These are phyloP conservation scores for Chironomus riparius DNA, from an alignment of 2,888 invertebrate genomes.

Conservation along the genomic window DNA sequence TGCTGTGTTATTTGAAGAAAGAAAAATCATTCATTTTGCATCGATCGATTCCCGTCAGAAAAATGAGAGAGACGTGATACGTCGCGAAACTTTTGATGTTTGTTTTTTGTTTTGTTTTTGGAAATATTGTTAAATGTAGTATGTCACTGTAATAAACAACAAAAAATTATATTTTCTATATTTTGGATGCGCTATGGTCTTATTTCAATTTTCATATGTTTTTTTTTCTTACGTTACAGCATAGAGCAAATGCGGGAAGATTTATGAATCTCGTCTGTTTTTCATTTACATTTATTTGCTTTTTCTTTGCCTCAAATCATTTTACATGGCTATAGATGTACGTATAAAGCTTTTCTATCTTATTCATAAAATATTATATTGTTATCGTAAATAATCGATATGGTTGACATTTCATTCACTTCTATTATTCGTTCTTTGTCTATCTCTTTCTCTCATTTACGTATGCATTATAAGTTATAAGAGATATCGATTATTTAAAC, in stretches of 20 bases:
- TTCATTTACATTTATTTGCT: neutral
- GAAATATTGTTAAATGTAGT: neutral
- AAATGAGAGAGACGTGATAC: neutral
- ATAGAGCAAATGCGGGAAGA: neutral
- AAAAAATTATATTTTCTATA: neutral
- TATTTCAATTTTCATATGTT: neutral
- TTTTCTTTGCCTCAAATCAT: neutral
- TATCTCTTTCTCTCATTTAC: neutral
- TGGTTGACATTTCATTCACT: slow-evolving; percentile 18
- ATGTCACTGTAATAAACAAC: neutral
- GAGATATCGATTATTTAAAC: slow-evolving; percentile 12
- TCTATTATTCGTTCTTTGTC: neutral
- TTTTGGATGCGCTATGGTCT: neutral
- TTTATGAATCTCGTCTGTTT: slow-evolving; percentile 16
- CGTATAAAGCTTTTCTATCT: neutral
- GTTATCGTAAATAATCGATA: slow-evolving; percentile 25
- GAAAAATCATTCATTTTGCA: neutral
- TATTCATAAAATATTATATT: slow-evolving; percentile 14
- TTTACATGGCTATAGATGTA: neutral
- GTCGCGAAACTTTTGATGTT: neutral
- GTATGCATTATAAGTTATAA: slow-evolving; percentile 7
- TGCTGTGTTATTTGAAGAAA: neutral
- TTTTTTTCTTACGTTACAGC: too few relatives aligned
- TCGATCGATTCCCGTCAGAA: neutral
- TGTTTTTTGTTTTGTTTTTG: neutral